These are phyloP conservation scores for Parapristionchus giblindavisi DNA, from an alignment of 2,888 invertebrate species.

Conservation along the genomic window DNA sequence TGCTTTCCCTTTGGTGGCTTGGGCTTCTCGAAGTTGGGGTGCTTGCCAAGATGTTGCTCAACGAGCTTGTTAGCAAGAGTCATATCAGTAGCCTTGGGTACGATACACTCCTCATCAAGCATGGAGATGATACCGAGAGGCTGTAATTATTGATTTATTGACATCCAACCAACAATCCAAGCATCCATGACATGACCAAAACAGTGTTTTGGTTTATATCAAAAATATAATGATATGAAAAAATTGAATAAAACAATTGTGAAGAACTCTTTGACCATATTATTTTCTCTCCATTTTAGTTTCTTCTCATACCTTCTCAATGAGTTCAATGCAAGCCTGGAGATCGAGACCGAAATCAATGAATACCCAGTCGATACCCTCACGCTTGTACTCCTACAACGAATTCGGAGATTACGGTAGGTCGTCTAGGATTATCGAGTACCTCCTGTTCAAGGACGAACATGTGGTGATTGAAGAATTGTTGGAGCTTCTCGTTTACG, in stretches of 20 bases:
- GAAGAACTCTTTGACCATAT: too few species aligned
- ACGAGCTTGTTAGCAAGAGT: conserved; percentile 68
- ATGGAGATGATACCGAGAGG: conserved; percentile 70
- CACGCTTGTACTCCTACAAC: conserved; percentile 79
- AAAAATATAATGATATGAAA: too few species aligned
- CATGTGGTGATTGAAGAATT: conserved; percentile 75
- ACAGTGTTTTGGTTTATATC: too few species aligned
- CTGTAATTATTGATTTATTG: conserved; percentile 48
- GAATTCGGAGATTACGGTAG: conserved; percentile 70
- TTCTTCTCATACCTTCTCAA: conserved; percentile 77
- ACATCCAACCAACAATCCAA: too few species aligned
- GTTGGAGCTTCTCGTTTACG: conserved; percentile 74
- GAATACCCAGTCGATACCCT: conserved; percentile 93
- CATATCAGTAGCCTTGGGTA: conserved; percentile 69
- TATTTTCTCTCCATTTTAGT: background rate
- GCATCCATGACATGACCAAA: too few species aligned
- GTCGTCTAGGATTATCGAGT: background rate
- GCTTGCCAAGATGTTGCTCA: conserved; percentile 79
- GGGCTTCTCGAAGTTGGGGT: conserved; percentile 94
- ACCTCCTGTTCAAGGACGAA: conserved; percentile 73
- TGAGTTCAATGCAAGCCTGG: conserved; percentile 92
- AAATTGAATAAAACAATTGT: too few species aligned
- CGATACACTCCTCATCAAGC: conserved; percentile 70
- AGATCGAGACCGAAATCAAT: conserved; percentile 98
- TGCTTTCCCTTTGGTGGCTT: conserved; percentile 73